phyloP scores from a whole-genome alignment of 2,888 invertebrate genomes.

The Mellilla xanthometata region DNA sequence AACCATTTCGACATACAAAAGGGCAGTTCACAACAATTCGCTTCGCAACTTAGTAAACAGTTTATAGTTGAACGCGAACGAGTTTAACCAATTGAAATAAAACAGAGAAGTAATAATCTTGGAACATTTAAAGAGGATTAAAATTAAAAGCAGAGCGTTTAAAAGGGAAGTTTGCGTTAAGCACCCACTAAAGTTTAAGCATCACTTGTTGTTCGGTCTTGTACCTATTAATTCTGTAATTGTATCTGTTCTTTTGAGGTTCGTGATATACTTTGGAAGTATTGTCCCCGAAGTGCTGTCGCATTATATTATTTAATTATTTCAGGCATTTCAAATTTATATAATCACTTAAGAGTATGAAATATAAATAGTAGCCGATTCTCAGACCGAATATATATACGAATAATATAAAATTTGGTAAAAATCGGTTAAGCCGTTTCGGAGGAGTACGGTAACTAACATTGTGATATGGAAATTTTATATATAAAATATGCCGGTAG shows the following conservation, averaged over 20 bases:
- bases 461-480: too few species aligned
- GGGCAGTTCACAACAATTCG: neutral
- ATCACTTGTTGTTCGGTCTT: constrained; percentile 11
- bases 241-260: constrained; percentile 3
- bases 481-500: too few species aligned
- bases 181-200: constrained; percentile 19
- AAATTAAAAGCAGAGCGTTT: constrained; percentile 23
- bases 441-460: too few species aligned
- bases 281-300: neutral
- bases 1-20: constrained; percentile 1
- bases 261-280: constrained; percentile 4
- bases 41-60: constrained; percentile 1
- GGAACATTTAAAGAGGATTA: constrained; percentile 18
- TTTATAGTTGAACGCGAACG: constrained; percentile 7
- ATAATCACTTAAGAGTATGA: too few species aligned
- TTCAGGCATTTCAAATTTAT: too few species aligned
- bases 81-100: constrained; percentile 16
- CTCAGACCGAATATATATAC: too few species aligned
- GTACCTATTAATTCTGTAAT: constrained; percentile 11
- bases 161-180: constrained; percentile 20
- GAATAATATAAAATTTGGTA: too few species aligned
- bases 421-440: too few species aligned
- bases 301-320: too few species aligned
- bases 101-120: constrained; percentile 14
- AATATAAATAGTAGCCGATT: too few species aligned